Percentiles rank a stretch among this genome's conserved stretches.
Conservation (phyloP, 2,797 vertebrate species). For the Cryptoblepharus egeriae region DNA sequence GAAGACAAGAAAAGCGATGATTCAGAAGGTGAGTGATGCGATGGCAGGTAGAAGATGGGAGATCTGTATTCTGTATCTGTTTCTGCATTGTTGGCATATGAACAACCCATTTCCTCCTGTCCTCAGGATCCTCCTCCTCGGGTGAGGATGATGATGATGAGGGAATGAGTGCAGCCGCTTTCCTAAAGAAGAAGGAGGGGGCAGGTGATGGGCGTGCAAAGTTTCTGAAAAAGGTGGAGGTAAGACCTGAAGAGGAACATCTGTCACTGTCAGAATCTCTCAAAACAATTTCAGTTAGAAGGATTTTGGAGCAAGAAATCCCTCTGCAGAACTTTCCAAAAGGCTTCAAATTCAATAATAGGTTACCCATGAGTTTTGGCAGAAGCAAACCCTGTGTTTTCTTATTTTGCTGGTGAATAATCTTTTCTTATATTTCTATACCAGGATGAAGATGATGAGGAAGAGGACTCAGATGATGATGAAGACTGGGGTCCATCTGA, state of each 20-base stretch:
- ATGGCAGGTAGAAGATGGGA: accelerated
- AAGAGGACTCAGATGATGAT: slow-evolving; percentile 86
- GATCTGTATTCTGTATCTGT: too few species aligned
- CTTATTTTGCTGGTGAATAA: background rate
- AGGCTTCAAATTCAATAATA: background rate
- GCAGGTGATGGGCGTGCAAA: slow-evolving; percentile 79
- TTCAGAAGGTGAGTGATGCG: slow-evolving; percentile 75
- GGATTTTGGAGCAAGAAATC: background rate
- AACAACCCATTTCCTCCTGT: background rate
- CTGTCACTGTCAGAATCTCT: background rate
- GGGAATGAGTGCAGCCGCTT: slow-evolving; percentile 78
- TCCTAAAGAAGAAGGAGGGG: slow-evolving; percentile 88
- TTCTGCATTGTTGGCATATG: background rate
- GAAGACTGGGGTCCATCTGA: slow-evolving; percentile 87
- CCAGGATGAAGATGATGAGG: slow-evolving; percentile 62
- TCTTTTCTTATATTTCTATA: background rate
- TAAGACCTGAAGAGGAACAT: slow-evolving; percentile 58
- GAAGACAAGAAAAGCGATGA: slow-evolving; percentile 88
- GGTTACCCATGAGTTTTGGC: background rate
- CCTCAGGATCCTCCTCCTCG: slow-evolving; percentile 64
- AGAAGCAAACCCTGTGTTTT: background rate
- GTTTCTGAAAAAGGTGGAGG: slow-evolving; percentile 86
- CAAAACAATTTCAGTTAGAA: background rate
- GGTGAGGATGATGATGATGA: slow-evolving; percentile 75
- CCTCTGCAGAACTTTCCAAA: background rate